A percentile compares a stretch with the other conserved stretches of the same genome.
Conservation (phyloP, 2,888 invertebrate genomes). For the Chironomus tentans region DNA sequence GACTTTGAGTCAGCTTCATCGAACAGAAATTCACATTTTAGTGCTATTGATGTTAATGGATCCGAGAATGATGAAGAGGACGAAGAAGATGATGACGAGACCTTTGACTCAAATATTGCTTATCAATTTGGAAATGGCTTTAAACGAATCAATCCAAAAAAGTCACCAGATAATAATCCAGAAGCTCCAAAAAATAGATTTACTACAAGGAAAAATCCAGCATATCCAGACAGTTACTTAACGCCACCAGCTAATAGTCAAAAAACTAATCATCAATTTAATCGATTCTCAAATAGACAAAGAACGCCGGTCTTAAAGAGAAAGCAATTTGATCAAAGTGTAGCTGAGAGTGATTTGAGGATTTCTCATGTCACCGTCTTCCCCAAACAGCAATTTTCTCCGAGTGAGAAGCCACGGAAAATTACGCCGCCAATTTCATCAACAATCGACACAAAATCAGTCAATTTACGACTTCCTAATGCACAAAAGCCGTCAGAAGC, state of each 20-base stretch:
- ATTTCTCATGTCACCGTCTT: constrained; percentile 9
- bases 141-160: constrained; percentile 30
- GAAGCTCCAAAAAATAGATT: neutral
- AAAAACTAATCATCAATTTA: constrained; percentile 13
- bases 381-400: neutral
- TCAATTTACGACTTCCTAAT: constrained; percentile 17
- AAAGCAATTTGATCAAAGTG: constrained; percentile 16
- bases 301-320: neutral
- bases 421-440: constrained; percentile 11
- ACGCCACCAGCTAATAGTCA: constrained; percentile 22
- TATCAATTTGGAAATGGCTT: constrained; percentile 32
- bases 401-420: constrained; percentile 7
- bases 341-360: constrained; percentile 12
- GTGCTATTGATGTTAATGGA: constrained; percentile 33
- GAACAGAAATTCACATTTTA: constrained; percentile 22
- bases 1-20: constrained; percentile 37
- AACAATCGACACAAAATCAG: constrained; percentile 10
- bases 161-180: neutral
- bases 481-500: constrained; percentile 34
- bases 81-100: constrained; percentile 10
- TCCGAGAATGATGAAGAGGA: constrained; percentile 32
- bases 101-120: constrained; percentile 28
- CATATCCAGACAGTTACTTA: neutral
- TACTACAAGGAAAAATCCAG: neutral
- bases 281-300: neutral